A percentile compares a stretch with the other conserved stretches of the same genome.
phyloP scores from a whole-genome alignment of 2,797 vertebrate species.

The Takifugu rubripes region DNA sequence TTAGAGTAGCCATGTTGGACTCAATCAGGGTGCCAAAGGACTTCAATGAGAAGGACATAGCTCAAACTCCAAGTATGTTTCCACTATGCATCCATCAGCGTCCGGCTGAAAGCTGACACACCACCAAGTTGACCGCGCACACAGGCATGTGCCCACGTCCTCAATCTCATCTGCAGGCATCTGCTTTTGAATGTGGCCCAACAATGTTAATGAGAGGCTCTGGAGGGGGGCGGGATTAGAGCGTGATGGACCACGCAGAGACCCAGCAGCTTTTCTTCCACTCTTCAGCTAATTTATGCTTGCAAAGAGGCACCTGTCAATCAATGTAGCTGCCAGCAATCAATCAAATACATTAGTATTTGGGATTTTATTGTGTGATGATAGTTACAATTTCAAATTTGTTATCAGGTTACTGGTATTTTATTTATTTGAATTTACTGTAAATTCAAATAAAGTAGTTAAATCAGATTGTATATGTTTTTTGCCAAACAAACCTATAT shows the following conservation, averaged over 20 bases:
- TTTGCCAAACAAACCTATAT: too few species aligned
- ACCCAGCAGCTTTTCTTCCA: constrained; percentile 46
- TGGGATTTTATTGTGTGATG: too few species aligned
- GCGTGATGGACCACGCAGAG: constrained; percentile 38
- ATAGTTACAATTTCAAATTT: too few species aligned
- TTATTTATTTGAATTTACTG: too few species aligned
- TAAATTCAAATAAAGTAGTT: too few species aligned
- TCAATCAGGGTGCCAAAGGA: constrained; percentile 64
- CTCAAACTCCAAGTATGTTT: constrained; percentile 77
- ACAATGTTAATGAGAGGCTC: constrained; percentile 68
- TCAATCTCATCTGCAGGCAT: constrained; percentile 54
- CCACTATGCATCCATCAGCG: constrained; percentile 67
- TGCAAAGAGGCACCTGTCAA: constrained; percentile 22
- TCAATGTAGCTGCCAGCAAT: too few species aligned
- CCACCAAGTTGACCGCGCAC: constrained; percentile 15
- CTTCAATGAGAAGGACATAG: constrained; percentile 70
- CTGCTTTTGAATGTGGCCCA: constrained; percentile 62
- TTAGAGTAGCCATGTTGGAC: constrained; percentile 64
- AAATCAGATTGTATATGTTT: too few species aligned
- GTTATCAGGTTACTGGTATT: too few species aligned
- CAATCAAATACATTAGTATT: too few species aligned
- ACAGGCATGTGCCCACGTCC: constrained; percentile 41
- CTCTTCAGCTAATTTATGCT: constrained; percentile 35
- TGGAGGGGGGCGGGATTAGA: constrained; percentile 28
- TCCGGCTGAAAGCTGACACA: constrained; percentile 65